These are phyloP conservation scores for Stichopus horrens DNA, from an alignment of 53 echinoderm and acorn worm genomes.

Conservation along the genomic window DNA sequence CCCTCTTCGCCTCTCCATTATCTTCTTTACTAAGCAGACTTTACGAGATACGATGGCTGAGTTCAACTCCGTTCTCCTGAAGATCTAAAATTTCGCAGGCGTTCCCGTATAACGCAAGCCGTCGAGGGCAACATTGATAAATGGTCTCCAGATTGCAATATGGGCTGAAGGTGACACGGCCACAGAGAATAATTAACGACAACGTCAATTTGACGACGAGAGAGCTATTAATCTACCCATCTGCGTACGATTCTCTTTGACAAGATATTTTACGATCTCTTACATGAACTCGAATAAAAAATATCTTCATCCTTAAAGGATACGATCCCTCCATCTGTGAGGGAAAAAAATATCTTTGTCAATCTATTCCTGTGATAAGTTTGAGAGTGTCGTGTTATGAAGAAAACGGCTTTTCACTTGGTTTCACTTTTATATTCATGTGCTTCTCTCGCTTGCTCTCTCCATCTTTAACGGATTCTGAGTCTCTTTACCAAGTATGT, in stretches of 20 bases:
- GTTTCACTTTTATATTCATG: too few relatives aligned
- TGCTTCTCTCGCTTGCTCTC: too few relatives aligned
- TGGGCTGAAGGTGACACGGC: background rate
- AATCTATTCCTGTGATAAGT: background rate
- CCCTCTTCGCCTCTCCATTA: too few relatives aligned
- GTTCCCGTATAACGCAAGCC: background rate
- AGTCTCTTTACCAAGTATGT: too few relatives aligned
- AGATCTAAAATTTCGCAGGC: background rate
- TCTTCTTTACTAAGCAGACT: too few relatives aligned
- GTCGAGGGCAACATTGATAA: slow-evolving; percentile 11
- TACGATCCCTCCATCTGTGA: background rate
- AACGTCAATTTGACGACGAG: background rate
- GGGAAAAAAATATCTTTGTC: background rate
- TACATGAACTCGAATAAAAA: background rate
- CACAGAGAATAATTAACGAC: background rate
- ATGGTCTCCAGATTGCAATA: slow-evolving; percentile 1
- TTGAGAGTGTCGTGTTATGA: too few relatives aligned
- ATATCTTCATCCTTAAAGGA: background rate
- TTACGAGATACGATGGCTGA: too few relatives aligned
- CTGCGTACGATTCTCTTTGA: background rate
- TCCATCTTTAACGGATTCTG: too few relatives aligned
- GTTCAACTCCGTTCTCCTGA: too few relatives aligned
- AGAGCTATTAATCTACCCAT: background rate
- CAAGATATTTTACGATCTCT: background rate
- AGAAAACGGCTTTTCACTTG: too few relatives aligned